phyloP scores from a whole-genome alignment of 2,113 vertebrate genomes.

The Siphamia tubifer region DNA sequence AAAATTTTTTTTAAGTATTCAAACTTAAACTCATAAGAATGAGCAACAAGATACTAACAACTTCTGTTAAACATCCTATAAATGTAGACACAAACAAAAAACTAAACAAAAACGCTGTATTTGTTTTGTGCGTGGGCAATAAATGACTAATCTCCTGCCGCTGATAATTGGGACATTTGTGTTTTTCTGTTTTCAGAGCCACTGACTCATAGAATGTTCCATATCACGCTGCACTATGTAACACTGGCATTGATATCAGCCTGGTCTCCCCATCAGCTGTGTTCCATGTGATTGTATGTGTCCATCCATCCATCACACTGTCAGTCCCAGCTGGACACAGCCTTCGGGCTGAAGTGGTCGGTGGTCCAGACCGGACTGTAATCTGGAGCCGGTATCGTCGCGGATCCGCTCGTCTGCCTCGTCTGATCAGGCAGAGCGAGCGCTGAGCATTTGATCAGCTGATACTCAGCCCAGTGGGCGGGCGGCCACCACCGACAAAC shows the following conservation, averaged over 20 bases:
- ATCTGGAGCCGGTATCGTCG: conserved; percentile 49
- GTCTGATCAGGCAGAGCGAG: conserved; percentile 41
- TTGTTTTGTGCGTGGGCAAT: neutral
- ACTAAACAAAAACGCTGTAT: neutral
- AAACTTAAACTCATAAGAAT: too few species aligned
- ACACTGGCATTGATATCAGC: neutral
- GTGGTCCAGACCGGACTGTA: conserved; percentile 33
- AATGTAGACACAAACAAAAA: neutral
- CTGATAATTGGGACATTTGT: neutral
- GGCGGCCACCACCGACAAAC: conserved; percentile 27
- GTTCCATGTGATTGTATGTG: neutral
- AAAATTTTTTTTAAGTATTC: too few species aligned
- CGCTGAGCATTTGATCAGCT: conserved; percentile 55
- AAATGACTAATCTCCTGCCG: conserved; percentile 14
- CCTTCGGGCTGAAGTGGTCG: conserved; percentile 4
- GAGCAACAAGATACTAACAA: too few species aligned
- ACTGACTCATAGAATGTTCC: neutral
- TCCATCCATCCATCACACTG: conserved; percentile 1
- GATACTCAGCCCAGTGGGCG: conserved; percentile 49
- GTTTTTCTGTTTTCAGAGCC: neutral
- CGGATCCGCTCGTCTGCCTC: conserved; percentile 46
- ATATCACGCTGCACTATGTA: neutral
- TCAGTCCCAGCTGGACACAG: conserved; percentile 1
- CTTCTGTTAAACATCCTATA: too few species aligned
- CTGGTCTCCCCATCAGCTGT: conserved; percentile 5